A percentile compares a stretch with the other conserved stretches of the same genome.
These are phyloP conservation scores for Pyrrhura leucotis DNA, from an alignment of 2,797 vertebrate species.

Conservation along the genomic window DNA sequence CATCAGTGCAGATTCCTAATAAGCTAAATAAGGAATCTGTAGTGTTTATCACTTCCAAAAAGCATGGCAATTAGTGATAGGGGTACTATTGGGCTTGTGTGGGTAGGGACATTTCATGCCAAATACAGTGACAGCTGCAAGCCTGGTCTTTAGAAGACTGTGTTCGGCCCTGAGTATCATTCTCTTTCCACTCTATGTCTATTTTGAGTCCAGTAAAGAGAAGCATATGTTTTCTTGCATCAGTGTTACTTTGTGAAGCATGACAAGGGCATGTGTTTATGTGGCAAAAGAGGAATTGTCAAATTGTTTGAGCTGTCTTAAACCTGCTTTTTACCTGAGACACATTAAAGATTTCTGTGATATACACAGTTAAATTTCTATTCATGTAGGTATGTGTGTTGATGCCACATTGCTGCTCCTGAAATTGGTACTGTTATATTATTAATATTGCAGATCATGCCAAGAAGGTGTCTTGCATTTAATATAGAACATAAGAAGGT, in stretches of 20 bases:
- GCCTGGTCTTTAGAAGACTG: neutral
- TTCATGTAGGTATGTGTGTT: slow-evolving; percentile 3
- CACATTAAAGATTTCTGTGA: neutral
- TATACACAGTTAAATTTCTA: slow-evolving; percentile 5
- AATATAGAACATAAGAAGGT: slow-evolving; percentile 69
- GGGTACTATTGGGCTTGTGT: neutral
- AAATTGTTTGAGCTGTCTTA: neutral
- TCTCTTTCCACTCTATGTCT: slow-evolving; percentile 8
- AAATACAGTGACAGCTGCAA: slow-evolving; percentile 12
- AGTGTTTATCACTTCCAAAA: neutral
- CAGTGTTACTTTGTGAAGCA: slow-evolving; percentile 53
- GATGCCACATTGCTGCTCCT: slow-evolving; percentile 42
- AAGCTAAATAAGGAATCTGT: neutral
- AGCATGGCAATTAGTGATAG: neutral
- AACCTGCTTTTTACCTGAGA: neutral
- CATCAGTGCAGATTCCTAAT: neutral
- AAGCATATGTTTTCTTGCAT: slow-evolving; percentile 55
- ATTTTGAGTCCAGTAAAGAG: slow-evolving; percentile 39
- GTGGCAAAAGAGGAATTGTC: neutral
- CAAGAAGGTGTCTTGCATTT: slow-evolving; percentile 70
- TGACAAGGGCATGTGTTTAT: slow-evolving; percentile 43
- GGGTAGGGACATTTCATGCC: neutral
- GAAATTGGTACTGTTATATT: slow-evolving; percentile 77
- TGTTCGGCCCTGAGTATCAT: neutral
- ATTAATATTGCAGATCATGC: slow-evolving; percentile 76